Percentiles rank a stretch among this genome's conserved stretches.
phyloP scores from a whole-genome alignment of 92 coral and sea anemone species.

The Palythoa heliodiscus region DNA sequence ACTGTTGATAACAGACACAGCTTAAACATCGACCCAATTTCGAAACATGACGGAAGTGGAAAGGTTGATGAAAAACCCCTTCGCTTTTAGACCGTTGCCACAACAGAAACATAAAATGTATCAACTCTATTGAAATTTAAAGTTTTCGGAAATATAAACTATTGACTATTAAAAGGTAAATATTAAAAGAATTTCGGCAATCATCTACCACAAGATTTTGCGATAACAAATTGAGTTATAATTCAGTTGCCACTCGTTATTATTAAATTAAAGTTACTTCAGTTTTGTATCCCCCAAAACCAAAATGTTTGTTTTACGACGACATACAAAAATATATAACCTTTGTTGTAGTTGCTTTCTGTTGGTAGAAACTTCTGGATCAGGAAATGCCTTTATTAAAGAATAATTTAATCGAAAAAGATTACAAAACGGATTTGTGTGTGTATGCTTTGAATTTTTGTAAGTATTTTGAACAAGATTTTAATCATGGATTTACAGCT shows the following conservation, averaged over 20 bases:
- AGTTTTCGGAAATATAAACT: not conserved
- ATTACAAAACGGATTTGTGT: not conserved
- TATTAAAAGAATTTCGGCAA: not conserved
- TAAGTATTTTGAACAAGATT: not conserved
- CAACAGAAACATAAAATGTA: not conserved
- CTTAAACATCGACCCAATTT: not conserved
- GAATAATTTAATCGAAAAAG: not conserved
- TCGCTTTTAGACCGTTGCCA: not conserved
- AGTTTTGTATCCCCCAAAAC: not conserved
- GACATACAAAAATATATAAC: not conserved
- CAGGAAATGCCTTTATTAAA: conserved; percentile 3
- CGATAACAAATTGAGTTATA: not conserved
- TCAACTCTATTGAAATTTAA: not conserved
- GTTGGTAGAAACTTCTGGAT: not conserved
- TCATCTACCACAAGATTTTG: not conserved
- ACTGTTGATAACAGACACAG: not conserved
- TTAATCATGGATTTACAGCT: no score
- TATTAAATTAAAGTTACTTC: not conserved
- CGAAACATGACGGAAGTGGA: not conserved
- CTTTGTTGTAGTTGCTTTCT: not conserved
- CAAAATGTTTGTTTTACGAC: not conserved
- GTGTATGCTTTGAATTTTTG: not conserved
- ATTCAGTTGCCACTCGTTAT: not conserved
- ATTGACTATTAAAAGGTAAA: not conserved
- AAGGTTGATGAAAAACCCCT: not conserved